Evolutionary conservation across 2,888 invertebrate genomes (phyloP), one percentile per base, ranked within the genome.

Genomic region (Schizaphis graminum): DNA sequence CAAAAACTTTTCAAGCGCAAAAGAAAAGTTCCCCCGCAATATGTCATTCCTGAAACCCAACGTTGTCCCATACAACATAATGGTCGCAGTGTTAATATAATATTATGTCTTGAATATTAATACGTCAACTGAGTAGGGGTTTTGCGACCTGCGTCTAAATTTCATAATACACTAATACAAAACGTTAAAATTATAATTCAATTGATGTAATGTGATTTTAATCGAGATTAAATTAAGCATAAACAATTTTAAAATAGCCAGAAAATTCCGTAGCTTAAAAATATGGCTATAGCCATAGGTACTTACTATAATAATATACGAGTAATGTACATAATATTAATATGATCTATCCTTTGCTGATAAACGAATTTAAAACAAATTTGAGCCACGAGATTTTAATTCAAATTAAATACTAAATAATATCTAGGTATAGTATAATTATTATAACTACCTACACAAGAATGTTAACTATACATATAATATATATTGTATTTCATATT

Each of bases 21-120:
- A 93, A 93, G 93, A 93, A 93, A 93, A 93, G 85, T 93, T 85
- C 89, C 16, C 93, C 10, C 35, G 85, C 90, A 93, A 93, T 93
- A 90, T 57, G 93, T 93, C 93, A 93, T 93, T 85, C 85, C 26
- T 24, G 86, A 3, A 77, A 49, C n/a, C 16, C 44, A 35, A 61
- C 61, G 57, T 57, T 28, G 28, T 56, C 26, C 8, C 35, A 28
- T 16, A 56, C 47, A 28, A 87, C 89, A 53, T 77, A 35, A 77
- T 56, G 84, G 41, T 77, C 56, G 84, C 67, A 41, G 21, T 77
- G 44, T 56, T 77, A 90, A 84, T 89, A 89, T 91, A 91, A 67
- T 93, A 84, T 57, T 67, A 92, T 49, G 90, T 90, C 28, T 41
- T 86, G 85, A 90, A 94, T 94, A 90, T 90, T 86, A 90, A 90